A percentile compares a stretch with the other conserved stretches of the same genome.
These are phyloP conservation scores for Phylloscopus collybita DNA, from an alignment of 2,797 vertebrate genomes.

Conservation along the genomic window DNA sequence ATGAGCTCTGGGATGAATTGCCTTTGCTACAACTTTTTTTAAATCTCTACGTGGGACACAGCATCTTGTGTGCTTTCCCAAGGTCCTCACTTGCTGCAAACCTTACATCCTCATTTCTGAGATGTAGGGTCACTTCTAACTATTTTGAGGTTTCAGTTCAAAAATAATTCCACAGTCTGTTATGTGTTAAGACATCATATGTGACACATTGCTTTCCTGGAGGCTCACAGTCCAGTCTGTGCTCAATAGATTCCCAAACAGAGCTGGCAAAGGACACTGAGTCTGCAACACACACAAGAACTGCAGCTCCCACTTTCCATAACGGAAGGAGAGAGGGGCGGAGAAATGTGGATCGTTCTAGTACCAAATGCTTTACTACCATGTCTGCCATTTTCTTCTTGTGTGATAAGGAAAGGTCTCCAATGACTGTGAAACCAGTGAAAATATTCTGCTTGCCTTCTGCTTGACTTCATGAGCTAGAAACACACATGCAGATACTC, in stretches of 20 bases:
- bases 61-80: background rate
- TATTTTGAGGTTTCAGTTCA: background rate
- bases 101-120: background rate
- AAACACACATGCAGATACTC: background rate
- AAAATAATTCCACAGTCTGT: background rate
- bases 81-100: background rate
- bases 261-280: background rate
- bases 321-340: background rate
- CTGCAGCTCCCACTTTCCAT: background rate
- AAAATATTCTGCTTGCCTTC: background rate
- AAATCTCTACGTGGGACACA: background rate
- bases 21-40: background rate
- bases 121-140: background rate
- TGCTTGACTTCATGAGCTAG: background rate
- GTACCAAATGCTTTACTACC: background rate
- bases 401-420: background rate
- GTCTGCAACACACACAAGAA: background rate
- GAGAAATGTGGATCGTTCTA: fast-evolving
- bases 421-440: background rate
- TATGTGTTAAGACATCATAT: background rate
- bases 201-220: background rate
- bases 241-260: background rate
- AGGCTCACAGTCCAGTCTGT: background rate
- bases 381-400: background rate
- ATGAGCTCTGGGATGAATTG: background rate